These are phyloP conservation scores for Creontiades dilutus DNA, from an alignment of 2,888 invertebrate genomes.

Conservation along the genomic window DNA sequence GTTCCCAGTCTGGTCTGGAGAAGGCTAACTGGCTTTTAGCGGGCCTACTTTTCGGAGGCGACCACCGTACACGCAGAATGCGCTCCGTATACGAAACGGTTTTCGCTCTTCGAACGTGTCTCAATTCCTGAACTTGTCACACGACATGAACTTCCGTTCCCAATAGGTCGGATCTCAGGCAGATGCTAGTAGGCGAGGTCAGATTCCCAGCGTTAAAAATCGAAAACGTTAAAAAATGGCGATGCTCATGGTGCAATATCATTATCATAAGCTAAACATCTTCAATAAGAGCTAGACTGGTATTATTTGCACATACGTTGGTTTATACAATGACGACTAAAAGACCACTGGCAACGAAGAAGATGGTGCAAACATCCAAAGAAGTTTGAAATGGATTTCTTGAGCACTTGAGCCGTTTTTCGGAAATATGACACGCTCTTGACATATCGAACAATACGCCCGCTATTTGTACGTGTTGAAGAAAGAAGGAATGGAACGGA, in stretches of 20 bases:
- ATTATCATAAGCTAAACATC: no score
- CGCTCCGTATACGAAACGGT: slow-evolving; percentile 33
- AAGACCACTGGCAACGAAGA: no score
- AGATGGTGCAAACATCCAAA: no score
- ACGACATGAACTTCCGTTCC: slow-evolving; percentile 3
- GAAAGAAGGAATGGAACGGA: no score
- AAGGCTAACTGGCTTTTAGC: not conserved
- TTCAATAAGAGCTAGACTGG: no score
- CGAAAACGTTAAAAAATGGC: slow-evolving; percentile 7
- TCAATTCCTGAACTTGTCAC: not conserved
- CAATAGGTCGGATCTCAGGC: not conserved
- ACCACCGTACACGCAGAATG: not conserved
- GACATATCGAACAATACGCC: no score
- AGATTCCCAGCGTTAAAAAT: not conserved
- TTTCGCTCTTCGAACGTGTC: slow-evolving; percentile 17
- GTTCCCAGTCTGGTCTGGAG: slow-evolving; percentile 26
- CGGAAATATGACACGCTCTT: no score
- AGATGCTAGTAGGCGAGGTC: not conserved
- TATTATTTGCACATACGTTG: no score
- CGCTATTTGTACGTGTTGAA: no score
- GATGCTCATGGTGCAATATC: not conserved
- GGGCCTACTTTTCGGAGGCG: slow-evolving; percentile 38
- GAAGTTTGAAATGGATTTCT: no score
- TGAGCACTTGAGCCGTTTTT: no score
- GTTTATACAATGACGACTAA: no score